Percentiles rank a stretch among this genome's conserved stretches.
These are phyloP conservation scores for Stegodyphus dumicola DNA, from an alignment of 1,140 invertebrate species.

Conservation along the genomic window DNA sequence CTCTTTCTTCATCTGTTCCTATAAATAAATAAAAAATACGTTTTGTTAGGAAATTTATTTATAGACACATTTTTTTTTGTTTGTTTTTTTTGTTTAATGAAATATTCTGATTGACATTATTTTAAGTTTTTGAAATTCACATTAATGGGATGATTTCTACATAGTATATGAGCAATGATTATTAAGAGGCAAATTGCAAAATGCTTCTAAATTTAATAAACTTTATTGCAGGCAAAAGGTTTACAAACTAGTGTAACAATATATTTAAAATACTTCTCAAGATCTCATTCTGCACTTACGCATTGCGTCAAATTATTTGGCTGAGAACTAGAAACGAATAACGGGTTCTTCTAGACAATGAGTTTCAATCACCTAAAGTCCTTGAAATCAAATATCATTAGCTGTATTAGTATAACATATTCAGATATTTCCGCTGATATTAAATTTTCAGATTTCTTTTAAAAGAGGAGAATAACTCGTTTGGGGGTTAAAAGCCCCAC, in stretches of 20 bases:
- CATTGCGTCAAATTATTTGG: not conserved
- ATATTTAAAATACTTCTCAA: no score
- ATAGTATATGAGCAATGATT: not conserved
- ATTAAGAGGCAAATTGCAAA: not conserved
- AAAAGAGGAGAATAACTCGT: no score
- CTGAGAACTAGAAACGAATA: not conserved
- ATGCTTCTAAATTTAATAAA: not conserved
- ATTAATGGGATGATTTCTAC: not conserved
- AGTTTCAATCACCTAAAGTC: not conserved
- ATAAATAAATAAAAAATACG: conserved; percentile 20
- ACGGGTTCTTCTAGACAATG: not conserved
- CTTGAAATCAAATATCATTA: no score
- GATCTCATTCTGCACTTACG: no score
- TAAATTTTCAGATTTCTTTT: no score
- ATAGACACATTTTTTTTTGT: not conserved
- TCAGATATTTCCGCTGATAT: no score
- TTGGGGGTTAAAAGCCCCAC: no score
- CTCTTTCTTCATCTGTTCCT: conserved; percentile 65
- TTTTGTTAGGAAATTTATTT: not conserved
- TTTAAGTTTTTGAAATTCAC: not conserved
- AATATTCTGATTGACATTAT: not conserved
- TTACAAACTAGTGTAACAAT: no score
- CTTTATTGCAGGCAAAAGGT: no score
- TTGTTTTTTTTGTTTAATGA: not conserved
- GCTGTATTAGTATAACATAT: no score